Evolutionary conservation across 2,888 invertebrate species (phyloP), one percentile per base, ranked within the genome.

Genomic region (Dermolepida albohirtum): DNA sequence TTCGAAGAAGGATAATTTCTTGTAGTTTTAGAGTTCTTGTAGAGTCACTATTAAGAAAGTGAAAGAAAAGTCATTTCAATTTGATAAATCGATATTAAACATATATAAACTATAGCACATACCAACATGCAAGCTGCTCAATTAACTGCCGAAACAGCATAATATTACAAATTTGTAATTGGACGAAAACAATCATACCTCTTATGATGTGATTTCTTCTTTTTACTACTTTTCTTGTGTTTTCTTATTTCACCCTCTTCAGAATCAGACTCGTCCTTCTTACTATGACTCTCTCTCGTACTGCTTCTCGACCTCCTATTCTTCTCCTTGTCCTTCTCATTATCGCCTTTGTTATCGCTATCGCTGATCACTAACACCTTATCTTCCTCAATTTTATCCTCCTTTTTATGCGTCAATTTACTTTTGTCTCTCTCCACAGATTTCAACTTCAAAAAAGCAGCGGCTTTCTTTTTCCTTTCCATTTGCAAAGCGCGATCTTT

Each of bases 401-500:
- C 62, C 29, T 62, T 73, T 73, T 74, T 74, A 1, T 72, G 2
- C 54, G 55, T 16, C 2, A 12, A 1, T 29, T 34, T 47, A 14
- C 1, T 49, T 59, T 71, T 63, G 29, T 40, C 62, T 0, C 44
- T 73, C 64, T 78, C 74, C 0, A 73, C 77, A 5, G 79, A 77
- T 73, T 82, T 82, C n/a, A 81, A 62, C 70, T 80, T 88, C 83
- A 78, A 86, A 81, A 96, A 95, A 78, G 92, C 92, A 8, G 93
- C 91, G 0, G 95, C 95, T 74, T 92, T 91, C 27, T 89, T 89
- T 74, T 94, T 91, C 0, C 96, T 84, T 79, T 94, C 94, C 73
- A 89, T 78, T 77, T 93, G 92, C 68, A 91, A 71, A 2, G 81
- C 81, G 2, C 77, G 72, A 65, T 89, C 88, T 75, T 86, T 82